Conservation (phyloP, 2,888 invertebrate genomes). For the Dinocampus coccinellae region DNA sequence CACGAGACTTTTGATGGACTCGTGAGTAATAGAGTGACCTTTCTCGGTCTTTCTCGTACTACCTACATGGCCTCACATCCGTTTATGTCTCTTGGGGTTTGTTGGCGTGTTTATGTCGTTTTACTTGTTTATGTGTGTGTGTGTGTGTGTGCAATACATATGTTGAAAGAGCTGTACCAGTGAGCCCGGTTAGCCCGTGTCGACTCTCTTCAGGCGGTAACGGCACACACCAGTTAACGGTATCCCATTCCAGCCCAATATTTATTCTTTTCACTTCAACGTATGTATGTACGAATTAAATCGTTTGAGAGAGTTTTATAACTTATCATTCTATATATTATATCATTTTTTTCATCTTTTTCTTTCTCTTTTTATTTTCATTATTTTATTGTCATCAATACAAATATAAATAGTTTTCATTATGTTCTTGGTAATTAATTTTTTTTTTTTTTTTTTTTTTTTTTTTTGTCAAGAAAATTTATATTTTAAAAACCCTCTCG, state of each 20-base stretch:
- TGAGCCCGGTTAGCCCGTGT: slow-evolving; percentile 30
- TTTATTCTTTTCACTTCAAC: slow-evolving; percentile 63
- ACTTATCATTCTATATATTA: slow-evolving; percentile 26
- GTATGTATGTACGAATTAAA: slow-evolving; percentile 10
- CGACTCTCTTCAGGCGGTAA: slow-evolving; percentile 65
- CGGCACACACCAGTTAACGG: slow-evolving; percentile 66
- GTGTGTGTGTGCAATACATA: slow-evolving; percentile 17
- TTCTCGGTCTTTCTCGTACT: slow-evolving; percentile 5
- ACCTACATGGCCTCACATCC: neutral
- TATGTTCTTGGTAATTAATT: slow-evolving; percentile 1
- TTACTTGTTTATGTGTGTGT: neutral
- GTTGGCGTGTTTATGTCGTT: neutral
- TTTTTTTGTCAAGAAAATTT: neutral
- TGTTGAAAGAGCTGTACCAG: slow-evolving; percentile 6
- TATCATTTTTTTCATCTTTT: slow-evolving; percentile 24
- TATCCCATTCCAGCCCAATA: slow-evolving; percentile 66
- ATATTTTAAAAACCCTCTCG: neutral
- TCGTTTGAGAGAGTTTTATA: slow-evolving; percentile 16
- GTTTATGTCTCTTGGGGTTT: slow-evolving; percentile 10
- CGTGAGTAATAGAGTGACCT: slow-evolving; percentile 5
- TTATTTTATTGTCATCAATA: too few species aligned
- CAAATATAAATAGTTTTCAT: neutral
- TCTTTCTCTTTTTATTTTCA: too few species aligned
- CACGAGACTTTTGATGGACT: neutral
- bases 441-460: neutral